Evolutionary conservation across 2,113 vertebrate genomes (phyloP).

Genomic region (Percopsis transmontana): DNA sequence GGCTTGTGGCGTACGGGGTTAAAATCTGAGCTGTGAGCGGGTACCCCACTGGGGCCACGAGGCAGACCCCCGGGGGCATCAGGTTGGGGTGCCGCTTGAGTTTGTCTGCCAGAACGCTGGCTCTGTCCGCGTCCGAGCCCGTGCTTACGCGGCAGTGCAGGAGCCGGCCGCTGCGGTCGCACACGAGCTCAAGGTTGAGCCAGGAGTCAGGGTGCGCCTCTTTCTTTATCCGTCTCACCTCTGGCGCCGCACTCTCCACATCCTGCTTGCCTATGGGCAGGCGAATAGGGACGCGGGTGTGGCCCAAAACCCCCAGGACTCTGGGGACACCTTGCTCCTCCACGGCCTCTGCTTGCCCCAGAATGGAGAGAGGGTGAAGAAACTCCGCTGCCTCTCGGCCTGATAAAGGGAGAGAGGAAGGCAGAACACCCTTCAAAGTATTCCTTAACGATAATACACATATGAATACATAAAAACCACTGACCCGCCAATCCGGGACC

Average conservation of each 20-base stretch:
- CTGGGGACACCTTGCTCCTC: slow-evolving; percentile 40
- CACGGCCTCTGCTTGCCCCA: slow-evolving; percentile 18
- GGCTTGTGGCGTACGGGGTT: slow-evolving; percentile 52
- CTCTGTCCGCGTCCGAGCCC: slow-evolving; percentile 62
- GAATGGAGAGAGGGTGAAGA: slow-evolving; percentile 58
- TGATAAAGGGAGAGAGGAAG: slow-evolving; percentile 26
- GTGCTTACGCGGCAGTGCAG: slow-evolving; percentile 68
- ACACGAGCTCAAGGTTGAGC: slow-evolving; percentile 73
- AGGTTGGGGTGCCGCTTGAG: slow-evolving; percentile 55
- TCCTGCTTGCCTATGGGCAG: slow-evolving; percentile 59
- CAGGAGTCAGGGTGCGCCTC: slow-evolving; percentile 68
- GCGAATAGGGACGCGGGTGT: slow-evolving; percentile 72
- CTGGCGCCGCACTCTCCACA: slow-evolving; percentile 42
- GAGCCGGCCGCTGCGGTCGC: slow-evolving; percentile 61
- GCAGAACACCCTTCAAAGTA: not conserved
- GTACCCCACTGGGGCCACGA: slow-evolving; percentile 68
- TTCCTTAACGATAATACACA: too few species aligned
- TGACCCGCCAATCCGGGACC: too few species aligned
- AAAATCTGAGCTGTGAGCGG: slow-evolving; percentile 67
- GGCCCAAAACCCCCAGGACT: slow-evolving; percentile 73
- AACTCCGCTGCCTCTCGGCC: slow-evolving; percentile 43
- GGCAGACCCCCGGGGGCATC: slow-evolving; percentile 65
- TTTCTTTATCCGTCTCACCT: slow-evolving; percentile 60
- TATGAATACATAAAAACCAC: too few species aligned
- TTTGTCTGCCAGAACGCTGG: slow-evolving; percentile 47